Conservation (phyloP, 1,140 invertebrate genomes). For the Drosophila kepulauana region DNA sequence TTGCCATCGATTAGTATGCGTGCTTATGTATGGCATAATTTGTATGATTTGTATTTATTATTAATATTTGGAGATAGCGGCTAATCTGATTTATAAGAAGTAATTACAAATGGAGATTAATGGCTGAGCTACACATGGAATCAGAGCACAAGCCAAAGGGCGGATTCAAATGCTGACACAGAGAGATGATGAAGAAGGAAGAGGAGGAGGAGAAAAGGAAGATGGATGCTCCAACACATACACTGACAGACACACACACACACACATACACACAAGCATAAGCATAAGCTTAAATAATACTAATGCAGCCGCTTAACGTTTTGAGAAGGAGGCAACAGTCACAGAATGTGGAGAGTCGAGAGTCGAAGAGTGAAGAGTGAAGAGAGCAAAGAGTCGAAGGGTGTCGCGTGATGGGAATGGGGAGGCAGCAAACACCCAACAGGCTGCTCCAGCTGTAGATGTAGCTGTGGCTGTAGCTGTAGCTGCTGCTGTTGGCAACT, state of each 20-base stretch:
- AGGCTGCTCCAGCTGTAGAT: constrained; percentile 2
- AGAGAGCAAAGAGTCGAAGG: no score
- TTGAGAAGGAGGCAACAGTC: constrained; percentile 13
- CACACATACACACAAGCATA: neutral
- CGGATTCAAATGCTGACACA: neutral
- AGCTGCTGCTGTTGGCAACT: constrained; percentile 1
- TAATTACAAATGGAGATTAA: constrained; percentile 12
- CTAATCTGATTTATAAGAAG: constrained; percentile 2
- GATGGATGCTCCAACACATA: no score
- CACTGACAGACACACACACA: neutral
- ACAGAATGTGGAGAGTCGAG: neutral
- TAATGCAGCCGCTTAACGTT: constrained; percentile 45
- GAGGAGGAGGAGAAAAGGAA: no score
- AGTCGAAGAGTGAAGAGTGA: neutral
- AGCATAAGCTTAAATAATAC: constrained; percentile 24
- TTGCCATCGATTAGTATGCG: no score
- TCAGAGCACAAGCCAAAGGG: no score
- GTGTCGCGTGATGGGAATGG: neutral
- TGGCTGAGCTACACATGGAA: constrained; percentile 4
- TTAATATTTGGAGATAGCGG: neutral
- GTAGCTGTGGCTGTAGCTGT: no score
- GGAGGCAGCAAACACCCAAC: constrained; percentile 7
- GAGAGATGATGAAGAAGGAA: neutral
- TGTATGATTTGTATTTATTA: neutral
- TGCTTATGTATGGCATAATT: neutral